Evolutionary conservation across 2,797 vertebrate species (phyloP), one percentile per base, ranked within the genome.

Genomic region (Sarcoramphus papa): DNA sequence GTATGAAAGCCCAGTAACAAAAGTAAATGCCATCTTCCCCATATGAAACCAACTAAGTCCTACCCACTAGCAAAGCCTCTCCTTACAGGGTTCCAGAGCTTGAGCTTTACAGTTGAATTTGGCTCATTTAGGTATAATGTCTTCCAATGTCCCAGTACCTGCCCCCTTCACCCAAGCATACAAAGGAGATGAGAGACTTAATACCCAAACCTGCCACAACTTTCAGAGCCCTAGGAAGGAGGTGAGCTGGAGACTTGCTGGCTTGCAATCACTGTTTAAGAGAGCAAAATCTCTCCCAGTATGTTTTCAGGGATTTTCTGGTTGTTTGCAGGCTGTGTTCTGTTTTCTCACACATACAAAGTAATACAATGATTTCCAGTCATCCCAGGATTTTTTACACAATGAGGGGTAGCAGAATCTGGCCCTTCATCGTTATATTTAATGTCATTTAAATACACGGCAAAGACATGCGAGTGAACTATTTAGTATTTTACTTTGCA

Each of bases 201-300:
- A 40, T n/a, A 54, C 13, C 7, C 68, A 30, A 62, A 40, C 2
- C 17, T 82, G 40, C 40, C 59, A 65, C 37, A 41, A 7, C 7
- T 41, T 17, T 56, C 56, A 88, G 12, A 90, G 28, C 10, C 31
- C 5, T 59, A 27, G 12, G 27, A 93, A 80, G 41, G 60, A 85
- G 48, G 6, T 60, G 60, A 77, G 17, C 0, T 0, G 18, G 13
- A 43, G 30, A 72, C 1, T 0, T 35, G 7, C 20, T 48, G 64
- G 2, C 13, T 83, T 75, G 48, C 48, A 90, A 25, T 23, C 25
- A 45, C n/a, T 48, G 10, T 23, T 88, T 30, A 25, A 86, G 57
- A 54, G 41, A 79, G 40, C 14, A 83, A 74, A 92, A 90, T 37
- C 24, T 75, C 25, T 88, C 50, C 23, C 48, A 21, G 22, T 62